Evolutionary conservation across 2,113 vertebrate species (phyloP), one percentile per base, ranked within the genome.

Genomic region (Stercorarius parasiticus): DNA sequence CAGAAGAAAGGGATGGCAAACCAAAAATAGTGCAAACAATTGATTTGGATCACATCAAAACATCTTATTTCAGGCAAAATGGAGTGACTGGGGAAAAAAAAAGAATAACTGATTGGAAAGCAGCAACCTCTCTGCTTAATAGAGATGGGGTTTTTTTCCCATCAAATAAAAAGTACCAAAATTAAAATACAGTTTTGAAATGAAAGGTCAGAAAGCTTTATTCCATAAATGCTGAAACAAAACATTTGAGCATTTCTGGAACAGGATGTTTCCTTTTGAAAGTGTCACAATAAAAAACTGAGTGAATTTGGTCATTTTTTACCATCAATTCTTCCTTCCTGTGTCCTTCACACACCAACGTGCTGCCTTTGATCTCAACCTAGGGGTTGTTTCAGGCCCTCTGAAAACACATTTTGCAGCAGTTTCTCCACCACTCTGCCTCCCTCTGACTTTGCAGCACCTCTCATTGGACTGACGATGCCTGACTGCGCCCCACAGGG

Each of bases 381-480:
- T 38, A 55, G 29, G 23, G 7, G 4, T 5, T 16, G 43, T 52
- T 80, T 56, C 34, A 61, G 56, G 27, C 34, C 8, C 40, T 36
- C 43, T 77, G 47, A 67, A 80, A 76, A 52, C 5, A 8, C 40
- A 14, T 73, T 93, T 53, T 45, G 40, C 53, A 49, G 66, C 1
- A 0, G 6, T 40, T 65, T 69, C 43, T 82, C 27, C 40, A 53
- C 22, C 18, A 8, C 34, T 58, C 59, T 66, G 55, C 32, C 52
- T 65, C 29, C 29, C n/a, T 32, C 6, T 38, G 59, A 13, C 42
- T 56, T 50, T 9, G 23, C 59, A 91, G 77, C 32, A n/a, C 55
- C 77, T 76, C 43, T 72, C 3, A 1, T 29, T 72, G 70, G 38
- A 23, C 23, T 4, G 4, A 1, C 2, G 1, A 2, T 2, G 2